Conservation (phyloP, 2,888 invertebrate species). For the Lacanobia oleracea region DNA sequence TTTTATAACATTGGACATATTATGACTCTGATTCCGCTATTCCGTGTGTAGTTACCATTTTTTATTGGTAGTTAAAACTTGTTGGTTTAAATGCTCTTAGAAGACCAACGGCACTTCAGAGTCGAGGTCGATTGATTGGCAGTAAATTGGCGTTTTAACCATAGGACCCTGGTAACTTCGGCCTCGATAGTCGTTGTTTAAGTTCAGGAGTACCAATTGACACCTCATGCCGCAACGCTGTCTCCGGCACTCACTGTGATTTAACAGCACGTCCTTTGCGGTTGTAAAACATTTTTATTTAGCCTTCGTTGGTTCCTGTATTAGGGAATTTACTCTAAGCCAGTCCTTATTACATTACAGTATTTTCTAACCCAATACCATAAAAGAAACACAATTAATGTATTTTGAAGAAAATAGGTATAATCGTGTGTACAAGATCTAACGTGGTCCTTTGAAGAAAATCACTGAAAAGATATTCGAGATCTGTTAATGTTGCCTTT, state of each 20-base stretch:
- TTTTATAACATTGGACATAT: constrained; percentile 40
- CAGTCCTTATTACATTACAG: neutral
- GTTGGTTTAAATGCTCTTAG: constrained; percentile 21
- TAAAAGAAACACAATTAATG: neutral
- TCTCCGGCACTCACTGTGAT: constrained; percentile 12
- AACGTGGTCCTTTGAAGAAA: neutral
- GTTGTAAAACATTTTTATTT: constrained; percentile 12
- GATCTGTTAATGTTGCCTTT: neutral
- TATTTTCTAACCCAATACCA: neutral
- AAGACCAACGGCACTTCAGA: constrained; percentile 33
- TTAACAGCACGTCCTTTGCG: constrained; percentile 19
- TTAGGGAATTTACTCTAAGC: neutral
- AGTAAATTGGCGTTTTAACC: constrained; percentile 48
- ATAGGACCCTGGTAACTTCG: constrained; percentile 31
- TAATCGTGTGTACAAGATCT: neutral
- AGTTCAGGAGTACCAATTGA: constrained; percentile 49
- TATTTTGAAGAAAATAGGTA: neutral
- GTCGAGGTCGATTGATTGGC: constrained; percentile 47
- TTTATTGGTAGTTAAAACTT: constrained; percentile 41
- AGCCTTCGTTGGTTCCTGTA: constrained; percentile 3
- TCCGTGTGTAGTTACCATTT: constrained; percentile 14
- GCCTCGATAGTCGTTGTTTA: constrained; percentile 16
- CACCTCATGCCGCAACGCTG: constrained; percentile 24
- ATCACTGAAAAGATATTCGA: neutral
- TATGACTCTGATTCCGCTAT: constrained; percentile 13